Evolutionary conservation across 2,113 vertebrate species (phyloP).

Genomic region (Anas platyrhynchos): DNA sequence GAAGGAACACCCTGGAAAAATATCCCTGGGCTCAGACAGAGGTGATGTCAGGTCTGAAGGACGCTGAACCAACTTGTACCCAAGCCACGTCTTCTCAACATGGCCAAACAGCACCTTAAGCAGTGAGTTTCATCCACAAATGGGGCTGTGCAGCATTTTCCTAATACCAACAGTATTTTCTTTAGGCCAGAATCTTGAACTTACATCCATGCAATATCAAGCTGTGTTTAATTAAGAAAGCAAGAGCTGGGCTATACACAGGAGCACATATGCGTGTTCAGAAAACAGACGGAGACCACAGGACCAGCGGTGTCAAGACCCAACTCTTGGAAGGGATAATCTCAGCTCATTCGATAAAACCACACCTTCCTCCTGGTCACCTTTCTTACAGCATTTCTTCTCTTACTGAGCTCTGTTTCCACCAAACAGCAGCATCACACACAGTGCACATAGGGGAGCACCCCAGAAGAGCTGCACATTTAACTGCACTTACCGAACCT

Average conservation of each 20-base stretch:
- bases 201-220: not conserved
- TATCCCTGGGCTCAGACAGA: not conserved
- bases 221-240: not conserved
- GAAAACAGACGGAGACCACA: accelerated
- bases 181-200: not conserved
- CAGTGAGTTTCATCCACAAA: not conserved
- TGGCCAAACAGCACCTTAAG: not conserved
- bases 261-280: accelerated
- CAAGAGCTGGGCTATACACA: not conserved
- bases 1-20: not conserved
- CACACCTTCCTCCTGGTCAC: not conserved
- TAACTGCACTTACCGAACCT: not conserved
- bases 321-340: not conserved
- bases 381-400: not conserved
- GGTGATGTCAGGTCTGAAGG: not conserved
- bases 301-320: not conserved
- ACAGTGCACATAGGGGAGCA: not conserved
- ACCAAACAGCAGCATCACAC: not conserved
- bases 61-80: not conserved
- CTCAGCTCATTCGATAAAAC: not conserved
- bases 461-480: not conserved
- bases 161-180: not conserved
- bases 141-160: not conserved
- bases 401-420: not conserved
- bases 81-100: not conserved